A percentile compares a stretch with the other conserved stretches of the same genome.
Conservation (phyloP, 2,797 vertebrate genomes). For the Amphiprion clarkii region DNA sequence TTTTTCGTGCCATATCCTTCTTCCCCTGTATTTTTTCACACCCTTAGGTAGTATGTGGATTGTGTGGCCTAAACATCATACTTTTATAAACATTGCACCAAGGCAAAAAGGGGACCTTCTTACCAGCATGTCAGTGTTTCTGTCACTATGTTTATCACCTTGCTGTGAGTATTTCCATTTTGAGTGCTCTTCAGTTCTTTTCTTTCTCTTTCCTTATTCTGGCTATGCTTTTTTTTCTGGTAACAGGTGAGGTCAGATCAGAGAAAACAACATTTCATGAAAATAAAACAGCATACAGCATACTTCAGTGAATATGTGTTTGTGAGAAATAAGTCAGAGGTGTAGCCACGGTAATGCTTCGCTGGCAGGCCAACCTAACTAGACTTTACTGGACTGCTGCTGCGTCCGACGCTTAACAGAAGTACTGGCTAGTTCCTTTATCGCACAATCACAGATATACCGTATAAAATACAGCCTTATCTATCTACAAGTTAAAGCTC, state of each 20-base stretch:
- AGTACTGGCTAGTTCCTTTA: background rate
- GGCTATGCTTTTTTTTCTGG: background rate
- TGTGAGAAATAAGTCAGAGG: background rate
- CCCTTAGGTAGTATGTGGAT: background rate
- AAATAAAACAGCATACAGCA: background rate
- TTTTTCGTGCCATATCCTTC: background rate
- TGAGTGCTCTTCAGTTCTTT: background rate
- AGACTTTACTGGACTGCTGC: background rate
- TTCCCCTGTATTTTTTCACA: background rate
- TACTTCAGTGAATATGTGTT: background rate
- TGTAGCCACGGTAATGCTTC: background rate
- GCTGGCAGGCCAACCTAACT: background rate
- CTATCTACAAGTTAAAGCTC: background rate
- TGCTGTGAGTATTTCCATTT: background rate
- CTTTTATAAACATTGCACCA: conserved; percentile 8
- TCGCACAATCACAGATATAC: background rate
- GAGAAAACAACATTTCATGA: background rate
- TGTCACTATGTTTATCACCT: background rate
- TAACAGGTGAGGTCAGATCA: background rate
- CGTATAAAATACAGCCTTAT: background rate
- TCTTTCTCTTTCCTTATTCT: background rate
- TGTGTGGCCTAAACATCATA: background rate
- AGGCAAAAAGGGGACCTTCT: conserved; percentile 3
- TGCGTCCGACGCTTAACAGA: background rate
- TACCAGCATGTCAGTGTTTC: background rate